These are phyloP conservation scores for Hirundichthys speculiger DNA, from an alignment of 2,113 vertebrate genomes.

Conservation along the genomic window DNA sequence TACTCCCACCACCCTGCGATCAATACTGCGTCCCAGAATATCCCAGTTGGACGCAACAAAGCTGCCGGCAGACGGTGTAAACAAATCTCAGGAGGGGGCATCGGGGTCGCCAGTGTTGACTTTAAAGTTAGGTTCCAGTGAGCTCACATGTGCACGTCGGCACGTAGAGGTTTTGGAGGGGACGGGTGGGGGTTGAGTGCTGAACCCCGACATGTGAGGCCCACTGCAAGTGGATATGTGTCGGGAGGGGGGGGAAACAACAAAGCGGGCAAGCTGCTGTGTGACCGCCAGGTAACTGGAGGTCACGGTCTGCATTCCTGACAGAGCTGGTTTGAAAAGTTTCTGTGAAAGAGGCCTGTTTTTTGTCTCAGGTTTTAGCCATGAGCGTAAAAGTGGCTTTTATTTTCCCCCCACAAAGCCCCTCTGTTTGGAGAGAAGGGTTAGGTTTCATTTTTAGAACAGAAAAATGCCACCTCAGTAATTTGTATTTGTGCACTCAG, in stretches of 20 bases:
- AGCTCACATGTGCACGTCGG: conserved; percentile 37
- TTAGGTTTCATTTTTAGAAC: conserved; percentile 10
- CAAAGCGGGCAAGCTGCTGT: background rate
- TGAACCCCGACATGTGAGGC: conserved; percentile 45
- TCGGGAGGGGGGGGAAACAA: background rate
- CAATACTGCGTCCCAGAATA: conserved; percentile 49
- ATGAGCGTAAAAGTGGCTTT: conserved; percentile 43
- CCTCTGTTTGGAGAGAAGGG: conserved; percentile 6
- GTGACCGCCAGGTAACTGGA: conserved; percentile 68
- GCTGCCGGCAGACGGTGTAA: conserved; percentile 13
- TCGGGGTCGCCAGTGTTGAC: no score
- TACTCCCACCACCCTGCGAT: conserved; percentile 38
- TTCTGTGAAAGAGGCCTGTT: conserved; percentile 59
- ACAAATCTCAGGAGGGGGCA: conserved; percentile 18
- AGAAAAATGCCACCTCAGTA: background rate
- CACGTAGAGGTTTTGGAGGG: background rate
- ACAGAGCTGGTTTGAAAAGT: conserved; percentile 53
- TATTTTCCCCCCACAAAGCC: conserved; percentile 40
- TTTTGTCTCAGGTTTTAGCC: conserved; percentile 34
- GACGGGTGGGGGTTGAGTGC: background rate
- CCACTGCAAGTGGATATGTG: conserved; percentile 38
- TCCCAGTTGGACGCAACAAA: conserved; percentile 14
- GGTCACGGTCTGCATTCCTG: conserved; percentile 68
- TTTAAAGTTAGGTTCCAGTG: conserved; percentile 15
- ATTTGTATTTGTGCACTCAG: background rate